Base-by-base conservation (phyloP, 1,140 invertebrate genomes). In the Saxidomus purpurata region DNA sequence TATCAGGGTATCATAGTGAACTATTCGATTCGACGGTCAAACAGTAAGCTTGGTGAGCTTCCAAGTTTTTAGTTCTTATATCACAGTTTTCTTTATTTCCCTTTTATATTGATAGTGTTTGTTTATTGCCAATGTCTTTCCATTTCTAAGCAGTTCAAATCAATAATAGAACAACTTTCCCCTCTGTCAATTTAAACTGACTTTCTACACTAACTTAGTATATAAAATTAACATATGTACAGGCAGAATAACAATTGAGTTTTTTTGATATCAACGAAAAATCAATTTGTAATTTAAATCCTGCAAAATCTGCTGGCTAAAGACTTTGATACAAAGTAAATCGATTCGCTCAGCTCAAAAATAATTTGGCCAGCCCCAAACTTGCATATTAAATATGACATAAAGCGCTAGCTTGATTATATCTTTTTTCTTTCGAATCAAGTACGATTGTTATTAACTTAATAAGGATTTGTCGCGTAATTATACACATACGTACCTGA, bases 1-100 rank as follows among this genome's bases (percentile, higher is more conserved):
- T 77, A 52, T 49, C 43, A 77, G 25, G 49, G 8, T 77, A 77
- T 25, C 17, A 40, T 31, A 77, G 25, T 77, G 25, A 47, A 52
- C 43, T 49, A 77, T 49, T 77, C 31, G 28, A 77, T 52, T 52
- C n/a, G 15, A n/a, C n/a, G 40, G 15, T 77, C 74, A 49, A 47
- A 79, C 47, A 34, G 74, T 52, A 52, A 15, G 47, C 15, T 79
- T 79, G 76, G 76, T 79, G 8, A 0, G 1, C 11, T 19, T 79
- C 76, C 76, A 79, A 79, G 47, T 79, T 34, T 79, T 28, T 8
- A 22, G 13, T 59, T 55, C 71, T 36, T 52, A 0, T 79, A 79
- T 55, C 76, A 49, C 43, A 34, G 22, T 49, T 79, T 49, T 79
- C 47, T 55, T 43, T 55, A 79, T 79, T 79, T 79, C 76, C 31